A percentile compares a stretch with the other conserved stretches of the same genome.
phyloP scores from a whole-genome alignment of 1,140 invertebrate species.

The Scaptomyza montana region DNA sequence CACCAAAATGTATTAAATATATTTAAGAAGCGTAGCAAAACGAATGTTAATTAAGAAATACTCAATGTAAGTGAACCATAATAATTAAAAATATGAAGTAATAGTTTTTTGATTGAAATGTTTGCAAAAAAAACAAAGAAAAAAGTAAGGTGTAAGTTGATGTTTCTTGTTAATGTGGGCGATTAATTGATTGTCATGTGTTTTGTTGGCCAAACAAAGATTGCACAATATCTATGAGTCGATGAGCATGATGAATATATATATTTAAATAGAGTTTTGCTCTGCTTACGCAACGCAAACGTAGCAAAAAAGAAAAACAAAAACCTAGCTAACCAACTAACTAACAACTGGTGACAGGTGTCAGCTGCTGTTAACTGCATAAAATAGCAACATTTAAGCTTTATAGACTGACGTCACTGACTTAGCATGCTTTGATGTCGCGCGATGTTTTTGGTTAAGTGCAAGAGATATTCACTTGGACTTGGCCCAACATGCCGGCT shows the following conservation, averaged over 20 bases:
- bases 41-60: not conserved
- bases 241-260: slow-evolving; percentile 6
- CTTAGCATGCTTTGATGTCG: slow-evolving; percentile 35
- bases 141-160: not conserved
- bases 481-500: slow-evolving; percentile 67
- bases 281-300: slow-evolving; percentile 63
- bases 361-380: slow-evolving; percentile 9
- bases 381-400: not conserved
- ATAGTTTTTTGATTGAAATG: slow-evolving; percentile 77
- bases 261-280: slow-evolving; percentile 28
- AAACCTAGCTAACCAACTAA: slow-evolving; percentile 19
- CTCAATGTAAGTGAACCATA: slow-evolving; percentile 14
- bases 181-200: slow-evolving; percentile 77
- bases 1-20: too few species aligned
- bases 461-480: slow-evolving; percentile 71
- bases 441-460: slow-evolving; percentile 35
- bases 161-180: slow-evolving; percentile 46
- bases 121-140: slow-evolving; percentile 58
- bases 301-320: slow-evolving; percentile 14
- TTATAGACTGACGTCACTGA: slow-evolving; percentile 64
- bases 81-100: slow-evolving; percentile 50
- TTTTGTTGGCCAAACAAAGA: slow-evolving; percentile 62
- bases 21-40: not conserved
- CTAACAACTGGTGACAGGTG: not conserved
- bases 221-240: slow-evolving; percentile 19